Percentiles rank a stretch among this genome's conserved stretches.
These are phyloP conservation scores for Amorpha juglandis DNA, from an alignment of 2,888 invertebrate genomes.

Conservation along the genomic window DNA sequence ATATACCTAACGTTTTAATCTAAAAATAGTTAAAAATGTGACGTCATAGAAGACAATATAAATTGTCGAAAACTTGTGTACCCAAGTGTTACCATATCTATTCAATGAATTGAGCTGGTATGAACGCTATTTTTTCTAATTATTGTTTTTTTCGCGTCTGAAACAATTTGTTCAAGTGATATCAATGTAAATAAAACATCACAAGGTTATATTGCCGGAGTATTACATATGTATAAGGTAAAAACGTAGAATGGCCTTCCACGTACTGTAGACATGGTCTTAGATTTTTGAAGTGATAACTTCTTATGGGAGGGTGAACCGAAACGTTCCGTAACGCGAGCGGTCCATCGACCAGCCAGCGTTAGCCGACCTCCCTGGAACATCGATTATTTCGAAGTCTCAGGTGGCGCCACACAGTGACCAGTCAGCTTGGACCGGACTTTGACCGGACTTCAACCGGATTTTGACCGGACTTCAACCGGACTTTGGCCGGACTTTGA, in stretches of 20 bases:
- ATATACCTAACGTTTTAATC: background rate
- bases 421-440: too few relatives aligned
- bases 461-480: too few relatives aligned
- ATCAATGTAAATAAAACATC: background rate
- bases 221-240: background rate
- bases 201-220: background rate
- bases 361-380: too few relatives aligned
- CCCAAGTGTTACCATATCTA: constrained; percentile 3
- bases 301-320: too few relatives aligned
- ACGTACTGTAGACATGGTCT: too few relatives aligned
- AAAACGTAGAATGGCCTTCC: background rate
- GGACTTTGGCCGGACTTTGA: too few relatives aligned
- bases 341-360: too few relatives aligned
- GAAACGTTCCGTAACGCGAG: too few relatives aligned
- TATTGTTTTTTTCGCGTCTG: background rate
- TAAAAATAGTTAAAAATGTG: background rate
- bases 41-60: background rate
- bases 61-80: constrained; percentile 4
- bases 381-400: too few relatives aligned
- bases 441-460: too few relatives aligned
- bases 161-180: constrained; percentile 17
- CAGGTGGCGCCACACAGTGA: too few relatives aligned
- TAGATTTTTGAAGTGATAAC: too few relatives aligned
- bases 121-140: background rate
- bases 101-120: background rate